A percentile compares a stretch with the other conserved stretches of the same genome.
phyloP scores from a whole-genome alignment of 2,797 vertebrate species.

The Sparidentex hasta region DNA sequence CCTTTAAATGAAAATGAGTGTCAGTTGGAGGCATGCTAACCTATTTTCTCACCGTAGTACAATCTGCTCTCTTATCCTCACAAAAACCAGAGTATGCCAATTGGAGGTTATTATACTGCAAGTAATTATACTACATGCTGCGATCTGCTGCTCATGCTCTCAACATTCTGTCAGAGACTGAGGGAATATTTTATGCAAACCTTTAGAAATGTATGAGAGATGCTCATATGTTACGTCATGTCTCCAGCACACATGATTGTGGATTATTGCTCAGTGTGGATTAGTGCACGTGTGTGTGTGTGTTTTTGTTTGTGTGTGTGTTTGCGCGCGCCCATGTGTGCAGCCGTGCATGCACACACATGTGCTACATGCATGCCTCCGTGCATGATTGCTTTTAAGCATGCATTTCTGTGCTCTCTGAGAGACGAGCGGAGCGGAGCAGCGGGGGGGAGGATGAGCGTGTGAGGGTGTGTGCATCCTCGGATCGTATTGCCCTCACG shows the following conservation, averaged over 20 bases:
- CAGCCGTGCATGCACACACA: slow-evolving; percentile 67
- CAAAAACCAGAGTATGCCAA: slow-evolving; percentile 51
- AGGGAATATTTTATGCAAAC: slow-evolving; percentile 31
- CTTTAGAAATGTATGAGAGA: slow-evolving; percentile 56
- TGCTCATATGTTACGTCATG: slow-evolving; percentile 77
- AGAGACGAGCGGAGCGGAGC: slow-evolving; percentile 31
- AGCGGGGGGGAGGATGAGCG: slow-evolving; percentile 60
- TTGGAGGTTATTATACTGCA: slow-evolving; percentile 56
- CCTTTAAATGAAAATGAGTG: slow-evolving; percentile 60
- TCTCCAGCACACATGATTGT: slow-evolving; percentile 76
- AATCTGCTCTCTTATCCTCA: slow-evolving; percentile 54
- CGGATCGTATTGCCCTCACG: slow-evolving; percentile 78
- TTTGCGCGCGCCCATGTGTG: slow-evolving; percentile 37
- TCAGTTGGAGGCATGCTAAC: slow-evolving; percentile 72
- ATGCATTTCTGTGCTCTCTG: slow-evolving; percentile 66
- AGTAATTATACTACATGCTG: slow-evolving; percentile 46
- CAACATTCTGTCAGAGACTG: slow-evolving; percentile 11
- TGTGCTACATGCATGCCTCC: slow-evolving; percentile 55
- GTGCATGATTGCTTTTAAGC: slow-evolving; percentile 72
- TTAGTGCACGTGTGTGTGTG: slow-evolving; percentile 58
- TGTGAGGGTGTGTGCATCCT: slow-evolving; percentile 75
- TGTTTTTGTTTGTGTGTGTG: slow-evolving; percentile 15
- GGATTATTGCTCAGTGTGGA: slow-evolving; percentile 70
- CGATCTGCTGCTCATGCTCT: slow-evolving; percentile 23
- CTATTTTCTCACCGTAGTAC: slow-evolving; percentile 70